phyloP scores from a whole-genome alignment of 2,113 vertebrate species.

The Chrysochloris asiatica region DNA sequence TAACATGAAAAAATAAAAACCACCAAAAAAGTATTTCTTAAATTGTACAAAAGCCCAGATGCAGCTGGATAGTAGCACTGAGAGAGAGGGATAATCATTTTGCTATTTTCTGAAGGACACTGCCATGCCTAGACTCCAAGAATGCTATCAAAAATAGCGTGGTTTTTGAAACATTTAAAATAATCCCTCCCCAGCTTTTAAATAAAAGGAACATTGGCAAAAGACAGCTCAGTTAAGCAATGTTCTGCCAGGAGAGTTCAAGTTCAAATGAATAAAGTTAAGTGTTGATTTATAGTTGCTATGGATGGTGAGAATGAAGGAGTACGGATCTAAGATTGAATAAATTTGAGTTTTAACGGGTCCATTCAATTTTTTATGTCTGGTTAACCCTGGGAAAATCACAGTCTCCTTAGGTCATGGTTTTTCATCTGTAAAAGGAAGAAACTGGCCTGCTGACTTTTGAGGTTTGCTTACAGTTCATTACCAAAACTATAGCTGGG shows the following conservation, averaged over 20 bases:
- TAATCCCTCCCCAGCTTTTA: conserved; percentile 42
- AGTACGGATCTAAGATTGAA: conserved; percentile 22
- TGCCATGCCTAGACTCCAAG: conserved; percentile 29
- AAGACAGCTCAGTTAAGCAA: conserved; percentile 22
- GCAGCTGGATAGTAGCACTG: background rate
- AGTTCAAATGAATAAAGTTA: conserved; percentile 60
- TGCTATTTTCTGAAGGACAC: background rate
- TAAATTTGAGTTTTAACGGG: conserved; percentile 46
- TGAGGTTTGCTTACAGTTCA: conserved; percentile 33
- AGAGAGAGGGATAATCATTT: background rate
- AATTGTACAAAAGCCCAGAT: conserved; percentile 1
- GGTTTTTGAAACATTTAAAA: conserved; percentile 55
- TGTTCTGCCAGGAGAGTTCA: conserved; percentile 39
- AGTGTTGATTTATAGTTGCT: conserved; percentile 26
- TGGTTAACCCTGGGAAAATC: conserved; percentile 48
- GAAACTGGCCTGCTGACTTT: conserved; percentile 51
- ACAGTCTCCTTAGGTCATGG: background rate
- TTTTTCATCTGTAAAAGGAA: conserved; percentile 51
- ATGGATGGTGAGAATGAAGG: background rate
- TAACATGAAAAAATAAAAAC: background rate
- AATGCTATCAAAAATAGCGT: background rate
- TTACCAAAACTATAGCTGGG: background rate
- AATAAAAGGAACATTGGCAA: conserved; percentile 30
- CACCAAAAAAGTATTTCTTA: no score
- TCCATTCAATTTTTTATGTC: conserved; percentile 21